Evolutionary conservation across 2,888 invertebrate genomes (phyloP), one percentile per base, ranked within the genome.

Genomic region (Steinernema scapterisci): DNA sequence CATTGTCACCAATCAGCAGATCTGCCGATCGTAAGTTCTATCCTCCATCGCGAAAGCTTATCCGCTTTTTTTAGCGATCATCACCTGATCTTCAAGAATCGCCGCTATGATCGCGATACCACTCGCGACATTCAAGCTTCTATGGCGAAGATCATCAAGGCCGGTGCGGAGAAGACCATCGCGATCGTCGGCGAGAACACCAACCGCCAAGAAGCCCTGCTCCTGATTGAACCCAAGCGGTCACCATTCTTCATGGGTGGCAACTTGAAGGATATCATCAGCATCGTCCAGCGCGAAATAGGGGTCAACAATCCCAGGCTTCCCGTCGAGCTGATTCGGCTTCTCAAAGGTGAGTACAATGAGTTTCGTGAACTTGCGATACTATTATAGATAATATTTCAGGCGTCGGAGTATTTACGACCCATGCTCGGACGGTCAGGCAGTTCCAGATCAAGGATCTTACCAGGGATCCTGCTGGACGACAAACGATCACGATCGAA

Each of bases 111-210:
- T 16, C 6, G 13, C 11, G 31, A 63, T 3, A 7, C 27, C 3
- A 16, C 5, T 5, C 25, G 31, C 13, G 63, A 38, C 63, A n/a
- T 13, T 27, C 16, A 21, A 16, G 63, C 63, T 1, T 11, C 23
- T n/a, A 31, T 63, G 63, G 27, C 63, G 63, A 63, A 63, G 63
- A 27, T 63, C 16, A 63, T 63, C 63, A 63, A 63, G 63, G 38
- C 23, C 7, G 63, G 63, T 3, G 27, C 63, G 1, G 63, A 63
- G 63, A 63, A 63, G 38, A 63, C 13, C 63, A 63, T 27, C 16
- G n/a, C 27, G 7, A 63, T 63, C 63, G 19, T 63, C 19, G 63
- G 63, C 1, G 25, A 63, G 2, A n/a, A 16, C 19, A 1, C 16
- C 5, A 1, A 27, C 1, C 16, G 31, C 11, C 63, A 63, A n/a